Evolutionary conservation across 2,888 invertebrate genomes (phyloP).

Genomic region (Minunthozetes semirufus): DNA sequence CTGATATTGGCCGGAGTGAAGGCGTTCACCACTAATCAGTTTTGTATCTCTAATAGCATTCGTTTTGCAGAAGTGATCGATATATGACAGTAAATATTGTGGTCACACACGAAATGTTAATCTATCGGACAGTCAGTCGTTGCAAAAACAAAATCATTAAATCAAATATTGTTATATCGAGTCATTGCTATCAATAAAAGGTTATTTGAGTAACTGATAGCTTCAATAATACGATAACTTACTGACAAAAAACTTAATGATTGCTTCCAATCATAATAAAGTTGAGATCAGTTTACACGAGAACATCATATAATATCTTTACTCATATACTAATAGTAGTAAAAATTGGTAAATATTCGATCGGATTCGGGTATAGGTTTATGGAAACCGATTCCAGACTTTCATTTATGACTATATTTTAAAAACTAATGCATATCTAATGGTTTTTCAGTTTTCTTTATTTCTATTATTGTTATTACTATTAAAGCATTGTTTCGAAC

Average conservation of each 20-base stretch:
- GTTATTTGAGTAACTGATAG: background rate
- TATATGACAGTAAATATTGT: background rate
- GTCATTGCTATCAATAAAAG: background rate
- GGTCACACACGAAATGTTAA: constrained; percentile 6
- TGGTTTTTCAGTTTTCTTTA: background rate
- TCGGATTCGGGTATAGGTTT: too few relatives aligned
- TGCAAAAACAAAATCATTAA: background rate
- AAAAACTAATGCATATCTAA: background rate
- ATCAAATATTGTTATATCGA: background rate
- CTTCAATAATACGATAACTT: background rate
- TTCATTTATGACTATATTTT: background rate
- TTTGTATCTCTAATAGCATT: background rate
- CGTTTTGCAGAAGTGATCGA: background rate
- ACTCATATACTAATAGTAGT: too few relatives aligned
- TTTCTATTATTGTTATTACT: background rate
- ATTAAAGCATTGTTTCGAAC: background rate
- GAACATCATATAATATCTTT: too few relatives aligned
- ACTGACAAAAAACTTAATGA: constrained; percentile 8
- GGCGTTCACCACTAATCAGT: background rate
- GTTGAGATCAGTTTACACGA: background rate
- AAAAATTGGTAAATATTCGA: too few relatives aligned
- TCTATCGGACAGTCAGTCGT: background rate
- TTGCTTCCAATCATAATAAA: background rate
- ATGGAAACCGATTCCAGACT: background rate
- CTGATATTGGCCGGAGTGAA: background rate